Percentiles rank a stretch among this genome's conserved stretches.
Evolutionary conservation across 2,113 vertebrate genomes (phyloP).

Genomic region (Prochilodus magdalenae): DNA sequence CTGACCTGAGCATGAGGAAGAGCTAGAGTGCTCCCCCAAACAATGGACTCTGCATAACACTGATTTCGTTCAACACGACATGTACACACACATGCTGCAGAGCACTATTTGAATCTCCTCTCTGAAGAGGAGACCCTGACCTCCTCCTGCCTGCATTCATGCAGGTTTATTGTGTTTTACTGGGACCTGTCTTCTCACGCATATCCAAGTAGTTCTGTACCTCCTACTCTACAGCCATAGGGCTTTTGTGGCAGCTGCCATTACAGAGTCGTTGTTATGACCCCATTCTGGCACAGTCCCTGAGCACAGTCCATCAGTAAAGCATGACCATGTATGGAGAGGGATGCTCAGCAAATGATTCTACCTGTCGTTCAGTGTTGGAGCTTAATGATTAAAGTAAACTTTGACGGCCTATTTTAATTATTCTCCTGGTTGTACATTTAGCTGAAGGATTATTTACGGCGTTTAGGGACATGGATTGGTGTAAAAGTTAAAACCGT

Average conservation of each 20-base stretch:
- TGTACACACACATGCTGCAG: neutral
- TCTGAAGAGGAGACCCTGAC: neutral
- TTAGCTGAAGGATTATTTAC: neutral
- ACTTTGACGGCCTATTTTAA: neutral
- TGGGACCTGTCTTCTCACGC: neutral
- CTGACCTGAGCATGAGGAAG: slow-evolving; percentile 88
- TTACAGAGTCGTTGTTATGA: neutral
- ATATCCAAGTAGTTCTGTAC: neutral
- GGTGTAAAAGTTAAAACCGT: neutral
- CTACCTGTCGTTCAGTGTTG: neutral
- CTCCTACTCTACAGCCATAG: neutral
- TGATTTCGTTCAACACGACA: neutral
- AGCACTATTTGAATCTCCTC: neutral
- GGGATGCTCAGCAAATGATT: neutral
- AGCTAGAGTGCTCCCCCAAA: slow-evolving; percentile 76
- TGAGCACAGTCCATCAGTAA: neutral
- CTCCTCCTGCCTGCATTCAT: neutral
- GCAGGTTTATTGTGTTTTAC: neutral
- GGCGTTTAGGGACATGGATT: neutral
- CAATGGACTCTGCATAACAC: slow-evolving; percentile 14
- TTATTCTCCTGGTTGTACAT: neutral
- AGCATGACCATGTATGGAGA: neutral
- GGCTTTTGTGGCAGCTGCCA: neutral
- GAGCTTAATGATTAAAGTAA: slow-evolving; percentile 3
- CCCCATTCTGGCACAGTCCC: neutral